Conservation (phyloP, 2,888 invertebrate species). For the Digitonthophagus gazella region DNA sequence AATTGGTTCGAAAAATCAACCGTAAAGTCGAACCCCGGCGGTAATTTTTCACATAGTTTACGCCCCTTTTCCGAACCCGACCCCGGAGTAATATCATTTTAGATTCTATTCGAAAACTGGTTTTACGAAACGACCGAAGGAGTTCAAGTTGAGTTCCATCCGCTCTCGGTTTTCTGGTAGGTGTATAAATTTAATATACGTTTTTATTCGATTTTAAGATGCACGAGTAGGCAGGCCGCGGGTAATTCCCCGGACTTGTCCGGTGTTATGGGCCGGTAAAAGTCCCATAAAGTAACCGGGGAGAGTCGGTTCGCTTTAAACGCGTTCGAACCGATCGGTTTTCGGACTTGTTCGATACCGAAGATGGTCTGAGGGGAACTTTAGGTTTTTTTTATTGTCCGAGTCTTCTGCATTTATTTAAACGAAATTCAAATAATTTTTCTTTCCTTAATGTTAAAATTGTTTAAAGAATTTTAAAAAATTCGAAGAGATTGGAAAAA, state of each 20-base stretch:
- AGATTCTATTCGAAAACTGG: slow-evolving; percentile 2
- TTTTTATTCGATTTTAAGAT: slow-evolving; percentile 14
- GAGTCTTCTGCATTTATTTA: too few species aligned
- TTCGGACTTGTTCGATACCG: too few species aligned
- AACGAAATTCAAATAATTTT: too few species aligned
- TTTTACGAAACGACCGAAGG: background rate
- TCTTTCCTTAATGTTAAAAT: too few species aligned
- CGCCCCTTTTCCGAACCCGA: background rate
- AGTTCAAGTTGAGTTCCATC: too few species aligned
- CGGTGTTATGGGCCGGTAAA: slow-evolving; percentile 5
- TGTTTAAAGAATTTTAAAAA: too few species aligned
- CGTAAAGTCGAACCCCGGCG: background rate
- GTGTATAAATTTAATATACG: slow-evolving; percentile 16
- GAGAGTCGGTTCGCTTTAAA: too few species aligned
- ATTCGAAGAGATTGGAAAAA: too few species aligned
- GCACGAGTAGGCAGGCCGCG: background rate
- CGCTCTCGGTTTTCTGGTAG: background rate
- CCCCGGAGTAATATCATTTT: background rate
- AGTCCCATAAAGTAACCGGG: slow-evolving; percentile 13
- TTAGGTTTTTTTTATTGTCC: too few species aligned
- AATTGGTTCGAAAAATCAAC: too few species aligned
- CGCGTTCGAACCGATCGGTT: too few species aligned
- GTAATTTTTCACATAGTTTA: background rate
- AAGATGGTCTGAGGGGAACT: too few species aligned
- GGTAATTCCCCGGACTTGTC: slow-evolving; percentile 4